Conservation (phyloP, 2,113 vertebrate species). For the Scalopus aquaticus region DNA sequence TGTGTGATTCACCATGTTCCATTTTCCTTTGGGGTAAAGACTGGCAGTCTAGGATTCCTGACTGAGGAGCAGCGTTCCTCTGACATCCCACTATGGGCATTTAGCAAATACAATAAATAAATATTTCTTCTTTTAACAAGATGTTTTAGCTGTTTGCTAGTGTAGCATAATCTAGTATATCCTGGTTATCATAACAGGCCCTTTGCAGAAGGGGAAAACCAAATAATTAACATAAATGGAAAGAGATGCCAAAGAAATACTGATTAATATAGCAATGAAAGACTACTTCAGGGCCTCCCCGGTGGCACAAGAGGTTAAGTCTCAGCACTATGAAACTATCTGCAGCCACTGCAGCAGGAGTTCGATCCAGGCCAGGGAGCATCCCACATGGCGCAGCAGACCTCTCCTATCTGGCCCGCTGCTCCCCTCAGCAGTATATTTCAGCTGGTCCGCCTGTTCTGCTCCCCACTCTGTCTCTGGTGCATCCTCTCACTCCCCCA, state of each 20-base stretch:
- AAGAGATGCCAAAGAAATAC: not conserved
- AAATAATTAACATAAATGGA: not conserved
- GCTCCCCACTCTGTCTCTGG: too few species aligned
- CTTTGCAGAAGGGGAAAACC: not conserved
- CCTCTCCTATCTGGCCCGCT: too few species aligned
- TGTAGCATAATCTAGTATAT: not conserved
- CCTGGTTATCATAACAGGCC: not conserved
- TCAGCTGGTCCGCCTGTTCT: too few species aligned
- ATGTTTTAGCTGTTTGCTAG: not conserved
- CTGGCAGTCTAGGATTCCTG: not conserved
- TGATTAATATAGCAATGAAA: slow-evolving; percentile 10
- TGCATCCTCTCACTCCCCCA: too few species aligned
- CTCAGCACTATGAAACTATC: too few species aligned
- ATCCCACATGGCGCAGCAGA: too few species aligned
- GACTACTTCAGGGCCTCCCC: not conserved
- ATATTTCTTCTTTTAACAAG: not conserved
- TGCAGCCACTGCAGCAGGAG: too few species aligned
- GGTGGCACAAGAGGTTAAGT: too few species aligned
- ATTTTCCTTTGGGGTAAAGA: not conserved
- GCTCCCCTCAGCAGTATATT: too few species aligned
- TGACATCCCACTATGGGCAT: not conserved
- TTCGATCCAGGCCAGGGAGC: too few species aligned
- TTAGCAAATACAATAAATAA: not conserved
- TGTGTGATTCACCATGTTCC: too few species aligned
- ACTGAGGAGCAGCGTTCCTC: not conserved